phyloP scores from a whole-genome alignment of 2,888 invertebrate species.

The Tyria jacobaeae region DNA sequence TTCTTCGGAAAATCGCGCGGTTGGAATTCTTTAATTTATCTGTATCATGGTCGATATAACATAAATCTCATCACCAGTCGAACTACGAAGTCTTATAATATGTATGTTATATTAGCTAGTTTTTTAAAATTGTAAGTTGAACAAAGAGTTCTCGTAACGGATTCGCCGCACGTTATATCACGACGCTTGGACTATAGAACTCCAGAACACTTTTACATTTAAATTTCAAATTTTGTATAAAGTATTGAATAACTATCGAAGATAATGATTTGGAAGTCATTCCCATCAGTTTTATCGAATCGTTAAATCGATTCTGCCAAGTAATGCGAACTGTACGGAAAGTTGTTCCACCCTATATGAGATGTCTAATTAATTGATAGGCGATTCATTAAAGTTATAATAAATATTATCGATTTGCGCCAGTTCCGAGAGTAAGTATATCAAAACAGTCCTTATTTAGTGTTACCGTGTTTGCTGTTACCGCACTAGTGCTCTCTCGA shows the following conservation, averaged over 20 bases:
- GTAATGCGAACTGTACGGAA: constrained; percentile 17
- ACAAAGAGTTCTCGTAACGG: constrained; percentile 68
- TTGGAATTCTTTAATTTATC: constrained; percentile 23
- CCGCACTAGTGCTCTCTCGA: constrained; percentile 36
- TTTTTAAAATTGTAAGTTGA: constrained; percentile 72
- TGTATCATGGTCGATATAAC: constrained; percentile 37
- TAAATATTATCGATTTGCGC: constrained; percentile 27
- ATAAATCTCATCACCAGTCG: constrained; percentile 27
- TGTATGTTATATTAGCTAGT: constrained; percentile 57
- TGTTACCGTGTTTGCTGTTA: constrained; percentile 45
- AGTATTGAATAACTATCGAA: constrained; percentile 34
- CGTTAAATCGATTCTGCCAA: constrained; percentile 13
- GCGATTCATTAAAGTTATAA: constrained; percentile 28
- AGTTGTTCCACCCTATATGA: constrained; percentile 20
- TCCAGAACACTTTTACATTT: constrained; percentile 14
- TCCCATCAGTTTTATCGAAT: constrained; percentile 14
- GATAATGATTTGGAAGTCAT: constrained; percentile 6
- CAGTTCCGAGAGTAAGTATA: constrained; percentile 17
- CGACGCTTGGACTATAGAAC: constrained; percentile 54
- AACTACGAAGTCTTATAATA: constrained; percentile 44
- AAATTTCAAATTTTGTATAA: constrained; percentile 17
- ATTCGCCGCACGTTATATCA: constrained; percentile 51
- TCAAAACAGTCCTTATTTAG: constrained; percentile 19
- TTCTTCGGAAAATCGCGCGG: constrained; percentile 15
- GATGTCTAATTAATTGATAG: constrained; percentile 24